phyloP scores from a whole-genome alignment of 2,797 vertebrate genomes.

The Enteromius treurensis region DNA sequence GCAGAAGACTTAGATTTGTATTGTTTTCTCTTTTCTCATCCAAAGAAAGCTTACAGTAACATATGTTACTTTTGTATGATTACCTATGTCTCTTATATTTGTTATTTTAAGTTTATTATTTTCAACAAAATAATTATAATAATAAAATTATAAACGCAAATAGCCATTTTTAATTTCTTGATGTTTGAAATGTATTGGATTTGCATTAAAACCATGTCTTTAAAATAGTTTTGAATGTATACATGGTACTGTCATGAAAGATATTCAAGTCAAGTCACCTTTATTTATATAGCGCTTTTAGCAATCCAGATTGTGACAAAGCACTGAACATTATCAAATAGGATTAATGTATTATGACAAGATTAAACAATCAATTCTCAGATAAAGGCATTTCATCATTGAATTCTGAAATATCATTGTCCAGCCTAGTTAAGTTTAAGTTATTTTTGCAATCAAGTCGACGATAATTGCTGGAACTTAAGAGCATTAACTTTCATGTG shows the following conservation, averaged over 20 bases:
- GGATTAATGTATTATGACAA: no score
- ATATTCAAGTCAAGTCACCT: no score
- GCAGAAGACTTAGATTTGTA: not conserved
- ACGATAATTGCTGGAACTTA: no score
- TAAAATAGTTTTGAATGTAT: not conserved
- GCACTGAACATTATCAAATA: no score
- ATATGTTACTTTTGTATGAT: not conserved
- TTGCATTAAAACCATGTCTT: not conserved
- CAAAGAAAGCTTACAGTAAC: not conserved
- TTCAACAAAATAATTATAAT: not conserved
- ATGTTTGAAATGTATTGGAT: not conserved
- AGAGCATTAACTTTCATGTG: not conserved
- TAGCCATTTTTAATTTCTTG: not conserved
- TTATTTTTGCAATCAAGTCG: no score
- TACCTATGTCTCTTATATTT: not conserved
- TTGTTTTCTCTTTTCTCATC: not conserved
- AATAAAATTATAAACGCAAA: not conserved
- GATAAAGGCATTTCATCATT: no score
- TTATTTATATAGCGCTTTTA: no score
- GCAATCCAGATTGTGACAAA: no score
- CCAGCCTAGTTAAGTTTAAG: no score
- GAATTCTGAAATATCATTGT: no score
- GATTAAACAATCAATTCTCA: no score
- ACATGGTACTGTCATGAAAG: not conserved
- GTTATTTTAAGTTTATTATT: not conserved